Conservation (phyloP, 2,797 vertebrate genomes). For the Ctenochaetus hawaiiensis region DNA sequence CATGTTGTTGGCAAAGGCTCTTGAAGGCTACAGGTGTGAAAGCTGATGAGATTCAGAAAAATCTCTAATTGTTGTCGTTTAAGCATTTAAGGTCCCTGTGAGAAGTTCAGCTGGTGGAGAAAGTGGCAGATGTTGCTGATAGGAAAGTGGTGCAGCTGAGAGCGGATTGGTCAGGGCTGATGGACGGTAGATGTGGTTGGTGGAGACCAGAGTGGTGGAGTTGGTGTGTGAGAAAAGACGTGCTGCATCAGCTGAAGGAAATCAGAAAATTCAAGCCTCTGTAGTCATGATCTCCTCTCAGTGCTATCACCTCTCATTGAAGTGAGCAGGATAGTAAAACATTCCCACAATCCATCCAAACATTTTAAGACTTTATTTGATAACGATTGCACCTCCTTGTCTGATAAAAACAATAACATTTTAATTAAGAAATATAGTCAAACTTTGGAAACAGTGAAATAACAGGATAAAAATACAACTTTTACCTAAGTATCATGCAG, state of each 20-base stretch:
- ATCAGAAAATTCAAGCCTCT: background rate
- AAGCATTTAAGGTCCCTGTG: constrained; percentile 49
- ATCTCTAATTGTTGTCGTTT: constrained; percentile 20
- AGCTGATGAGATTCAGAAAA: constrained; percentile 29
- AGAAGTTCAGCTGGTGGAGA: constrained; percentile 28
- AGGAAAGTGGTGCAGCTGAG: background rate
- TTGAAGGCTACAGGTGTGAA: constrained; percentile 4
- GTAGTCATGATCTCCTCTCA: background rate
- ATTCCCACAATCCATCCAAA: constrained; percentile 2
- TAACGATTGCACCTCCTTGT: background rate
- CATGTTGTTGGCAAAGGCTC: background rate
- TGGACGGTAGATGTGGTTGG: background rate
- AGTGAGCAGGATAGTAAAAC: background rate
- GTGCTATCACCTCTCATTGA: background rate
- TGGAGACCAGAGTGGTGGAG: background rate
- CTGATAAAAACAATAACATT: background rate
- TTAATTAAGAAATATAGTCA: background rate
- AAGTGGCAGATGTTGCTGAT: constrained; percentile 17
- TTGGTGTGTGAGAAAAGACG: background rate
- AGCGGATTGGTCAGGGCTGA: constrained; percentile 5
- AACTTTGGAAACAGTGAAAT: background rate
- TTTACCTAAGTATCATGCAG: constrained; percentile 15
- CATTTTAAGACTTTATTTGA: background rate
- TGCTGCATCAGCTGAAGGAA: background rate
- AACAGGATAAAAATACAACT: background rate